phyloP scores from a whole-genome alignment of 1,140 invertebrate species.

The Samia ricini region DNA sequence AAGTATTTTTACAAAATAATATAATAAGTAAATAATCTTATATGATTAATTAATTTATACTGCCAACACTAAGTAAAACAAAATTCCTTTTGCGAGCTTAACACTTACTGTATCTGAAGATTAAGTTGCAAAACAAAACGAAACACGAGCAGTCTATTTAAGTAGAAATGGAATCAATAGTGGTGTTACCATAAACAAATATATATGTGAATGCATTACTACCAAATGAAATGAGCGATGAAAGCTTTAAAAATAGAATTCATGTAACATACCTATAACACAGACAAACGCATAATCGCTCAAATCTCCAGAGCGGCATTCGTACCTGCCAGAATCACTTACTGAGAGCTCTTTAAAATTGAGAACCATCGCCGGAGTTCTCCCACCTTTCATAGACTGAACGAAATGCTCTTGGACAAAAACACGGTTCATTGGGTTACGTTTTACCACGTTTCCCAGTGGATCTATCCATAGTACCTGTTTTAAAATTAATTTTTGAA shows the following conservation, averaged over 20 bases:
- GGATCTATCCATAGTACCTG: constrained; percentile 60
- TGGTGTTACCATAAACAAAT: too few relatives aligned
- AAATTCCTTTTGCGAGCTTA: too few relatives aligned
- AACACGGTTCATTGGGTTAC: constrained; percentile 32
- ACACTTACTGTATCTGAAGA: too few relatives aligned
- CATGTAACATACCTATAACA: constrained; percentile 42
- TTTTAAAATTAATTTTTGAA: constrained; percentile 17
- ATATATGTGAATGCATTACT: too few relatives aligned
- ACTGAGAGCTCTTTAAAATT: constrained; percentile 30
- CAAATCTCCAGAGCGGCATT: constrained; percentile 33
- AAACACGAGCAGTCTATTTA: too few relatives aligned
- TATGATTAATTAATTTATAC: too few relatives aligned
- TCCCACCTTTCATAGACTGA: constrained; percentile 14
- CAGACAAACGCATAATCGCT: constrained; percentile 37
- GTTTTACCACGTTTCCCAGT: constrained; percentile 32
- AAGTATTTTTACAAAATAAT: too few relatives aligned
- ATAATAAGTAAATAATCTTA: too few relatives aligned
- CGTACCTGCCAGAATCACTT: constrained; percentile 48
- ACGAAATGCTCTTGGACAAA: constrained; percentile 48
- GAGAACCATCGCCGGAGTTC: constrained; percentile 37
- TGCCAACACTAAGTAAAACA: too few relatives aligned
- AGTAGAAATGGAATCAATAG: too few relatives aligned
- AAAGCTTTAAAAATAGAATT: neutral
- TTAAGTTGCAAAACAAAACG: too few relatives aligned
- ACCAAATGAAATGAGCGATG: too few relatives aligned